Percentiles rank a stretch among this genome's conserved stretches.
Evolutionary conservation across 2,797 vertebrate species (phyloP).

Genomic region (Microcaecilia unicolor): DNA sequence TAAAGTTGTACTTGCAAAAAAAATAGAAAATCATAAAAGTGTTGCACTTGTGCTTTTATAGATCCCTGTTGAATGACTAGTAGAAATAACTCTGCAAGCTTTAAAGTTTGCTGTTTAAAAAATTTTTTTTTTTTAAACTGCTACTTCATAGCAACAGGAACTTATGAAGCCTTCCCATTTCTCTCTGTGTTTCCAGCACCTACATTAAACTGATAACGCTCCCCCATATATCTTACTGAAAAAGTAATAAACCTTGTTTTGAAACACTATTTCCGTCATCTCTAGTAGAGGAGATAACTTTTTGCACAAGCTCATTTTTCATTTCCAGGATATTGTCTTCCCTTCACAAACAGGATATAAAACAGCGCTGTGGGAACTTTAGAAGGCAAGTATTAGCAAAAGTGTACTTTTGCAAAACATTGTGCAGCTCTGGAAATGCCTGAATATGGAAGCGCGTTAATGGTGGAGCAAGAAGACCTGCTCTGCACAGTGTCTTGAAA

Average conservation of each 20-base stretch:
- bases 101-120: slow-evolving; percentile 11
- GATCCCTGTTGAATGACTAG: slow-evolving; percentile 12
- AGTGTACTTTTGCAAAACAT: slow-evolving; percentile 32
- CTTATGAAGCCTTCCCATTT: slow-evolving; percentile 19
- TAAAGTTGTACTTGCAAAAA: slow-evolving; percentile 30
- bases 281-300: slow-evolving; percentile 51
- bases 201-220: slow-evolving; percentile 49
- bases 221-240: slow-evolving; percentile 45
- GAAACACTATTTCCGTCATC: slow-evolving; percentile 41
- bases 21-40: no score
- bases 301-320: slow-evolving; percentile 55
- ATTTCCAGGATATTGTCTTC: slow-evolving; percentile 55
- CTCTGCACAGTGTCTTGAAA: slow-evolving; percentile 19
- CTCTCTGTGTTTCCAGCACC: slow-evolving; percentile 36
- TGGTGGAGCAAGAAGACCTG: slow-evolving; percentile 6
- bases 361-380: no score
- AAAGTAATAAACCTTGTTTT: slow-evolving; percentile 45
- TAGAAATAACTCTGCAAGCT: slow-evolving; percentile 4
- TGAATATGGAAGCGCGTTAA: slow-evolving; percentile 35
- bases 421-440: slow-evolving; percentile 21
- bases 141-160: slow-evolving; percentile 30
- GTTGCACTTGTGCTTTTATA: slow-evolving; percentile 9
- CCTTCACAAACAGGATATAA: slow-evolving; percentile 49
- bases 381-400: no score
- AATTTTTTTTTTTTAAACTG: slow-evolving; percentile 4